Evolutionary conservation across 2,888 invertebrate genomes (phyloP).

Genomic region (Xestia rhomboidea): DNA sequence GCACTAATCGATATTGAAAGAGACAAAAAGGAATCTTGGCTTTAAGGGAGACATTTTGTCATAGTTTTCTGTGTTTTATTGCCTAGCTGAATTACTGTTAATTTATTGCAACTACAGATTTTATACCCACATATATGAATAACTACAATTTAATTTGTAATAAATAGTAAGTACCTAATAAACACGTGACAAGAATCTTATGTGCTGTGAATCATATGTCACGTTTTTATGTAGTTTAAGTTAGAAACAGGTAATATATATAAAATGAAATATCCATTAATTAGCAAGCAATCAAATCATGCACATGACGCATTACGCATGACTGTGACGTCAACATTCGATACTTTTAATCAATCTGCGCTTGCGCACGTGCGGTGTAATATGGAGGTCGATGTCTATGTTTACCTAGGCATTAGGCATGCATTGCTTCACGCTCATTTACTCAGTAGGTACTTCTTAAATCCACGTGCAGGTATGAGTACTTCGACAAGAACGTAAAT

Average conservation of each 20-base stretch:
- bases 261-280: slow-evolving; percentile 20
- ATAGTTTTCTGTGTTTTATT: background rate
- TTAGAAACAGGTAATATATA: background rate
- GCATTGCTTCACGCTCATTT: slow-evolving; percentile 57
- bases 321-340: slow-evolving; percentile 54
- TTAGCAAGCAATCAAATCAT: slow-evolving; percentile 38
- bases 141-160: background rate
- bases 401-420: slow-evolving; percentile 51
- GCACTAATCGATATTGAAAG: background rate
- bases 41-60: background rate
- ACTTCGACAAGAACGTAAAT: slow-evolving; percentile 6
- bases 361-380: slow-evolving; percentile 51
- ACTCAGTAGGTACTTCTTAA: slow-evolving; percentile 26
- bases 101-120: background rate
- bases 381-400: slow-evolving; percentile 51
- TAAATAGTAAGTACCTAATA: background rate
- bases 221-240: slow-evolving; percentile 16
- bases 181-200: background rate
- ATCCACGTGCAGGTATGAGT: slow-evolving; percentile 46
- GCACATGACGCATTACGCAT: slow-evolving; percentile 21
- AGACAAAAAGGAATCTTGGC: no score
- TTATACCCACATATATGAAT: background rate
- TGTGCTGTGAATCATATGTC: slow-evolving; percentile 3
- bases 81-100: background rate
- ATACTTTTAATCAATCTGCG: slow-evolving; percentile 57